phyloP scores from a whole-genome alignment of 1,140 invertebrate species.

The Conus betulinus region DNA sequence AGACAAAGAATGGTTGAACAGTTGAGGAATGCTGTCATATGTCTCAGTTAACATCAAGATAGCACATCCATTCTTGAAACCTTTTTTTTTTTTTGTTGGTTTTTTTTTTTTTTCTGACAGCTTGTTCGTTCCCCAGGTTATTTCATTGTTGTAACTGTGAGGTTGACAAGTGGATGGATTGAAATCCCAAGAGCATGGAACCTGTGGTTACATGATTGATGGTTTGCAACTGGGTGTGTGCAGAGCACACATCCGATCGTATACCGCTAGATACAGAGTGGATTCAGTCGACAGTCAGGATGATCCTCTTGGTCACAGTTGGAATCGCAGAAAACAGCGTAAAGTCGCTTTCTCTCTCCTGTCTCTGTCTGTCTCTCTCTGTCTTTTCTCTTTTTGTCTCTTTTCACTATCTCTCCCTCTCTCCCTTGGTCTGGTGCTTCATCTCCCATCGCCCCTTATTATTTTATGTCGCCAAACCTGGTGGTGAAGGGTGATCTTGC shows the following conservation, averaged over 20 bases:
- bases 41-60: too few species aligned
- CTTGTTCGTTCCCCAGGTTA: too few species aligned
- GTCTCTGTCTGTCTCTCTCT: slow-evolving; percentile 5
- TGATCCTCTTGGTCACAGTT: slow-evolving; percentile 77
- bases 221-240: background rate
- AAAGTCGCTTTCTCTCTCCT: slow-evolving; percentile 70
- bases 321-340: slow-evolving; percentile 94
- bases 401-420: background rate
- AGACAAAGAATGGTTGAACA: too few species aligned
- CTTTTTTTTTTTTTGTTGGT: too few species aligned
- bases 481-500: too few species aligned
- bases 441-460: too few species aligned
- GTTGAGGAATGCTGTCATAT: too few species aligned
- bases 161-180: background rate
- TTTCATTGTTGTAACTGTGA: too few species aligned
- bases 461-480: too few species aligned
- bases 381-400: too few species aligned
- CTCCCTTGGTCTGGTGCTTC: background rate
- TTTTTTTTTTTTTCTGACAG: too few species aligned
- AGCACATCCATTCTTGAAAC: too few species aligned
- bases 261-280: slow-evolving; percentile 85
- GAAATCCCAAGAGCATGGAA: background rate
- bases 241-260: slow-evolving; percentile 85
- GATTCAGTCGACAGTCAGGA: slow-evolving; percentile 91
- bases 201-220: background rate